Conservation (phyloP, 2,113 vertebrate genomes). For the Choloepus hoffmanni region DNA sequence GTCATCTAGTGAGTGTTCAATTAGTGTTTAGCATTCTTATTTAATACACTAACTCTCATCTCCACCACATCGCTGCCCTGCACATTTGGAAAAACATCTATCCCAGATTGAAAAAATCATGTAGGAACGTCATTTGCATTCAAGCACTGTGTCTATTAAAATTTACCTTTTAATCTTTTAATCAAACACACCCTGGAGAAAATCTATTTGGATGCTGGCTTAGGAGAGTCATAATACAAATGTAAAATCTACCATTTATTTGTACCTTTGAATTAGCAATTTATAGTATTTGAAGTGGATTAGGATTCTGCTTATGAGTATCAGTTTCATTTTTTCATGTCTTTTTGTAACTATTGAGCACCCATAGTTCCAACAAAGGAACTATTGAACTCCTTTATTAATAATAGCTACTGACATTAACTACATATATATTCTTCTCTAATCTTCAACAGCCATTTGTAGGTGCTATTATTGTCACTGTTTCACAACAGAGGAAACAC, state of each 20-base stretch:
- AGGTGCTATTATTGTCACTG: neutral
- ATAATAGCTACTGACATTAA: neutral
- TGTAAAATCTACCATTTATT: neutral
- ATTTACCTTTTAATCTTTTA: slow-evolving; percentile 39
- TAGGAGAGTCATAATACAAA: neutral
- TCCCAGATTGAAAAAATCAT: neutral
- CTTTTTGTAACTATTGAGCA: neutral
- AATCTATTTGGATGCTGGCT: neutral
- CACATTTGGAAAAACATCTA: slow-evolving; percentile 17
- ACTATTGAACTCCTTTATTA: neutral
- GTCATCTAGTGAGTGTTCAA: neutral
- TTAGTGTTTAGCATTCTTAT: neutral
- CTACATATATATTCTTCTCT: neutral
- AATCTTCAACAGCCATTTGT: neutral
- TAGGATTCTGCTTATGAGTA: slow-evolving; percentile 4
- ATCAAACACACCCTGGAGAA: slow-evolving; percentile 23
- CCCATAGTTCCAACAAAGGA: no score
- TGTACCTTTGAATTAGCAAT: neutral
- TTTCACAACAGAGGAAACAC: neutral
- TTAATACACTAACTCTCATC: neutral
- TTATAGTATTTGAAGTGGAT: neutral
- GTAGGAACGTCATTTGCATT: neutral
- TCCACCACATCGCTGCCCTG: neutral
- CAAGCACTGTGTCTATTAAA: neutral
- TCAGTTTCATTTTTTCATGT: slow-evolving; percentile 5